Percentiles rank a stretch among this genome's conserved stretches.
These are phyloP conservation scores for Torymus aiolomorphi DNA, from an alignment of 2,888 invertebrate genomes.

Conservation along the genomic window DNA sequence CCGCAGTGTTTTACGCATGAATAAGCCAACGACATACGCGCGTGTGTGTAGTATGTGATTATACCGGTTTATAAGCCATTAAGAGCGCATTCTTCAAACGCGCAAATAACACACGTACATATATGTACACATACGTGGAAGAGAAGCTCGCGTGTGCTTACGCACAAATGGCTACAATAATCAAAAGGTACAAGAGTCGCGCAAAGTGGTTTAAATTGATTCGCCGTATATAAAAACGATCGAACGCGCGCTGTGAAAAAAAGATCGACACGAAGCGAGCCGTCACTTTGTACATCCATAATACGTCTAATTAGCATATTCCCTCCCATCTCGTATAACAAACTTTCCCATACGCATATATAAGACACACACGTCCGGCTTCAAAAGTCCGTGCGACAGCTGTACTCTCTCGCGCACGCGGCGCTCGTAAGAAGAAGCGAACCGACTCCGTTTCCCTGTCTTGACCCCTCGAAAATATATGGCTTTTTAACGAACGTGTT, in stretches of 20 bases:
- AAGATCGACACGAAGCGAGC: no score
- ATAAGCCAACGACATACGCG: conserved; percentile 10
- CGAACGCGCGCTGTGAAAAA: no score
- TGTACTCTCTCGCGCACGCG: not conserved
- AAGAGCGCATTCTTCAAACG: conserved; percentile 20
- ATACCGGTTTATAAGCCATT: conserved; percentile 28
- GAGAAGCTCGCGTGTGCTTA: conserved; percentile 8
- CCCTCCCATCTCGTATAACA: no score
- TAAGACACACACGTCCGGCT: no score
- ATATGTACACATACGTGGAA: not conserved
- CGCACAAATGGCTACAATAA: conserved; percentile 1
- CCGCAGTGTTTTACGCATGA: conserved; percentile 14
- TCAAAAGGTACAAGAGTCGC: conserved; percentile 5
- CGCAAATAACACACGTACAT: conserved; percentile 24
- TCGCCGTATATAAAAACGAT: not conserved
- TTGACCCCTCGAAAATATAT: conserved; percentile 6
- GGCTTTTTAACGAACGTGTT: conserved; percentile 33
- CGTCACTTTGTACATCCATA: no score
- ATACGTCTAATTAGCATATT: no score
- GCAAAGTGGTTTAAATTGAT: conserved; percentile 1
- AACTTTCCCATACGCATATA: no score
- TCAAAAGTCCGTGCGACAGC: no score
- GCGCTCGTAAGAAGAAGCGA: not conserved
- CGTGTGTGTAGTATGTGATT: not conserved
- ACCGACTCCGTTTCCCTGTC: no score